These are phyloP conservation scores for Syngnathus typhle DNA, from an alignment of 2,113 vertebrate genomes.

Conservation along the genomic window DNA sequence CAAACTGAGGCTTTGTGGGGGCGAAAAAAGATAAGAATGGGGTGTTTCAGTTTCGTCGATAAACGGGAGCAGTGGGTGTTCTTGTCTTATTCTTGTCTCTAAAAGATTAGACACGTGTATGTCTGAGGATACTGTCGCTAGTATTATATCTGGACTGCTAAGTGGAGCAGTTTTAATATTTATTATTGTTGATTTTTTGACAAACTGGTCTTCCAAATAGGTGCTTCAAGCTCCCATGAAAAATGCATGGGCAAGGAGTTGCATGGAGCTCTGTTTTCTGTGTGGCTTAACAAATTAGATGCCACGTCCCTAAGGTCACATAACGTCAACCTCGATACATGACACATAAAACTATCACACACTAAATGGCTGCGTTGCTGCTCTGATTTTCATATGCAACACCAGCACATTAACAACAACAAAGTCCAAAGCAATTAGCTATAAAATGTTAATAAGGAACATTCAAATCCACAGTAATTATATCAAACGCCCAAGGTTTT, in stretches of 20 bases:
- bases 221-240: slow-evolving; percentile 17
- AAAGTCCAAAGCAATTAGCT: slow-evolving; percentile 32
- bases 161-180: slow-evolving; percentile 1
- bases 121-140: neutral
- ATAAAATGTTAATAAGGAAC: slow-evolving; percentile 25
- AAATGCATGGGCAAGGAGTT: slow-evolving; percentile 29
- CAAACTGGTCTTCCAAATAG: slow-evolving; percentile 13
- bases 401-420: slow-evolving; percentile 6
- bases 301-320: slow-evolving; percentile 24
- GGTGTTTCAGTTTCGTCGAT: slow-evolving; percentile 23
- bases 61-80: slow-evolving; percentile 8
- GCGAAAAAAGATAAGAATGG: slow-evolving; percentile 23
- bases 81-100: neutral
- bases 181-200: slow-evolving; percentile 2
- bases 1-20: slow-evolving; percentile 13
- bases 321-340: slow-evolving; percentile 23
- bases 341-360: neutral
- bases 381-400: neutral
- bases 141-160: neutral
- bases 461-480: slow-evolving; percentile 22
- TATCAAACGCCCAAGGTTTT: slow-evolving; percentile 6
- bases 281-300: slow-evolving; percentile 32
- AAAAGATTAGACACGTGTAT: neutral
- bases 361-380: slow-evolving; percentile 1
- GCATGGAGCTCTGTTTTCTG: slow-evolving; percentile 25